Percentiles rank a stretch among this genome's conserved stretches.
These are phyloP conservation scores for Gymnobelideus leadbeateri DNA, from an alignment of 2,113 vertebrate genomes.

Conservation along the genomic window DNA sequence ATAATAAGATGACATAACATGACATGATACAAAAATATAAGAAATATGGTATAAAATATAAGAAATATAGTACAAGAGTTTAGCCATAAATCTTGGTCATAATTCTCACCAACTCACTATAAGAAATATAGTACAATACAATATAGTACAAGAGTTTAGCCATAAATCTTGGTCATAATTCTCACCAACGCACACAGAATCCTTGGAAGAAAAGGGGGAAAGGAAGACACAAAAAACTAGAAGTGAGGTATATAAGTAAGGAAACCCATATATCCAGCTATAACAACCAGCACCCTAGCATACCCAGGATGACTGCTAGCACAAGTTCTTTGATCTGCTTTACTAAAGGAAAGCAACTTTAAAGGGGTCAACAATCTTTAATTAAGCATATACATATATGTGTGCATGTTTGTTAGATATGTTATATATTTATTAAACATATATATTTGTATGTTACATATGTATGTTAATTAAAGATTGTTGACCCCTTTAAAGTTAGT, in stretches of 20 bases:
- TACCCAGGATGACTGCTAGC: no score
- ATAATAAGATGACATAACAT: no score
- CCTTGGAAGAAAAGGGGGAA: not conserved
- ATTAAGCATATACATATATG: no score
- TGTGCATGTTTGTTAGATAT: no score
- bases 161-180: not conserved
- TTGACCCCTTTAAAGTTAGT: no score
- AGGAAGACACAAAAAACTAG: not conserved
- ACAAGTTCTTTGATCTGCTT: no score
- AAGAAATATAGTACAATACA: not conserved
- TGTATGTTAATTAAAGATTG: no score
- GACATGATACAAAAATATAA: not conserved
- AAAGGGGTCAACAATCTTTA: no score
- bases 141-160: not conserved
- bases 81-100: not conserved
- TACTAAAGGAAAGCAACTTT: no score
- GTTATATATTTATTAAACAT: no score
- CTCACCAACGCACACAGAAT: not conserved
- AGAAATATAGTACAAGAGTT: not conserved
- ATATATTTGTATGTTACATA: no score
- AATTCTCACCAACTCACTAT: not conserved
- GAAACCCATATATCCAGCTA: not conserved
- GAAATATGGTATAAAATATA: not conserved
- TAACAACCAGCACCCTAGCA: no score
- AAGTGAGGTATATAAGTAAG: not conserved